These are phyloP conservation scores for Charadrius vociferus DNA, from an alignment of 2,113 vertebrate species.

Conservation along the genomic window DNA sequence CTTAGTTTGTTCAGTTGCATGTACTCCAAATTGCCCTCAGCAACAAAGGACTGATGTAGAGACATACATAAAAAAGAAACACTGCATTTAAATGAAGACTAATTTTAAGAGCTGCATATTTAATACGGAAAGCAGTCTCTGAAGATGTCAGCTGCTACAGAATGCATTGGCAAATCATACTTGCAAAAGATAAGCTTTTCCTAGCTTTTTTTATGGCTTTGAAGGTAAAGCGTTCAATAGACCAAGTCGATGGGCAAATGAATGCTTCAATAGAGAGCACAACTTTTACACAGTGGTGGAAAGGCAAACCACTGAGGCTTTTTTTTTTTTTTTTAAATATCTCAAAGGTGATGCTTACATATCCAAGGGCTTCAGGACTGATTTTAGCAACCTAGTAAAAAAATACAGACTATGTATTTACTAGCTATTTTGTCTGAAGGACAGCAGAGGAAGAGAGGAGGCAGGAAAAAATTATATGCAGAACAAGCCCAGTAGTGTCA, in stretches of 20 bases:
- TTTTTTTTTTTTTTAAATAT: neutral
- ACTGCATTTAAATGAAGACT: neutral
- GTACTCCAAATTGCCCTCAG: neutral
- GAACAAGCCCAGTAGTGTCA: neutral
- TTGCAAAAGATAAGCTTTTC: neutral
- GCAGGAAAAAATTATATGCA: neutral
- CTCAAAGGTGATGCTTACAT: neutral
- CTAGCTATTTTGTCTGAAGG: neutral
- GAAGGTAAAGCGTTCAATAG: neutral
- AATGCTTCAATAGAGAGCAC: neutral
- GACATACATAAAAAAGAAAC: neutral
- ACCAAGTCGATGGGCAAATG: accelerated
- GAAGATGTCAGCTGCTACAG: neutral
- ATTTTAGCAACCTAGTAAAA: neutral
- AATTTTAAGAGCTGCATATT: neutral
- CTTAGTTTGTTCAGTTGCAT: neutral
- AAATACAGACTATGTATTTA: neutral
- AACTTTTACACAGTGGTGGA: neutral
- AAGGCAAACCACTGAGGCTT: neutral
- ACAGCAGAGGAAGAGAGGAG: neutral
- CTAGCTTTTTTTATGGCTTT: neutral
- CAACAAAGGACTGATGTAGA: neutral
- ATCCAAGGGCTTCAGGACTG: neutral
- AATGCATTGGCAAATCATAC: neutral
- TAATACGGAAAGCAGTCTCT: neutral